Base-by-base conservation (phyloP, 2,113 vertebrate genomes). In the Cheilinus undulatus region DNA sequence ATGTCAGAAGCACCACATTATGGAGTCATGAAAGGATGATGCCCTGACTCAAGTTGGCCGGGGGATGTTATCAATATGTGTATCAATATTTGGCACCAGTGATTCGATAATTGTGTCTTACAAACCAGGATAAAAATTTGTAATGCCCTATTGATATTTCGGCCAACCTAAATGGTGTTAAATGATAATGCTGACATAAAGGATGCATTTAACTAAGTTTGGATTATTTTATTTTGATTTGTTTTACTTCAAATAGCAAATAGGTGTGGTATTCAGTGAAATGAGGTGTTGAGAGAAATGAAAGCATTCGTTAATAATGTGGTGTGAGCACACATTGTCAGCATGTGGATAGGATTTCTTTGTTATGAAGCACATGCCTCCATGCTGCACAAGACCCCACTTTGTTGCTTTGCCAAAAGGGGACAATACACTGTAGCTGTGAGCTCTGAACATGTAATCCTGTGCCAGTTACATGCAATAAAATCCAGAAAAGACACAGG, bases 401-500 rank as follows among this genome's bases (percentile, higher is more conserved):
- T 13, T 11, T 40, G 50, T 57, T 62, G 5, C 15, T 53, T 20
- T 58, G 50, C 54, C 56, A 45, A 49, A 36, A 24, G n/a, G 24
- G 50, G 32, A 63, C 20, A 48, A 15, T 54, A 32, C 19, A 9
- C 9, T 51, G 61, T 38, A 43, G 60, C 32, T 54, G 30, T 34
- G 26, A 52, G 59, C 32, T 46, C 15, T 27, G 45, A 69, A 75
- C 27, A 23, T 58, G 10, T 50, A 15, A 58, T 32, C 66, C 34
- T 53, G 19, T 49, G 62, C 15, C 58, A 57, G 59, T 62, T 38
- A 5, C 7, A 6, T 15, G 43, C 23, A 69, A 63, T 40, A 45
- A 28, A 11, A 20, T 32, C 6, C 65, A 65, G n/a, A 52, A 57
- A 68, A 52, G 61, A 24, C 34, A 34, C 34, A 34, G 36, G 32